phyloP scores from a whole-genome alignment of 2,797 vertebrate genomes.

The Phalanger gymnotis region DNA sequence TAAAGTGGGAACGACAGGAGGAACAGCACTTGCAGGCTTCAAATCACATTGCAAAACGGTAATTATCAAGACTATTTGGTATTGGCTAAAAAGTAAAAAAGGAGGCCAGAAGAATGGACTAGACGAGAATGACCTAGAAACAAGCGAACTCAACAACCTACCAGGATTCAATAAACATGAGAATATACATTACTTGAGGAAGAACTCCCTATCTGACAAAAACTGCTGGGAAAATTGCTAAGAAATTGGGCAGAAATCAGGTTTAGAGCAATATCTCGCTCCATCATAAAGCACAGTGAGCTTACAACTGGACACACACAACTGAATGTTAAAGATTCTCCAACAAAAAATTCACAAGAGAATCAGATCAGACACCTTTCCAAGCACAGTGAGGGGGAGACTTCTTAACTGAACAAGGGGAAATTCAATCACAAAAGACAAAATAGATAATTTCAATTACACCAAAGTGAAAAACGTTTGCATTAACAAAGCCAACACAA shows the following conservation, averaged over 20 bases:
- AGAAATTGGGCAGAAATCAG: background rate
- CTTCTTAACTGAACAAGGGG: background rate
- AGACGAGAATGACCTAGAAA: background rate
- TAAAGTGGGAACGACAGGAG: background rate
- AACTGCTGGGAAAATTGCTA: background rate
- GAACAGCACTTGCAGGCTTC: background rate
- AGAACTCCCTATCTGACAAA: background rate
- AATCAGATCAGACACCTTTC: background rate
- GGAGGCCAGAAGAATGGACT: background rate
- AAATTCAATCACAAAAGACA: background rate
- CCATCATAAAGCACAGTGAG: background rate
- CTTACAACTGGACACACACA: background rate
- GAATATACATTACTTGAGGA: background rate
- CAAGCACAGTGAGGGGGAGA: background rate
- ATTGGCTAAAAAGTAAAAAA: background rate
- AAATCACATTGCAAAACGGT: background rate
- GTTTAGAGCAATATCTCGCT: background rate
- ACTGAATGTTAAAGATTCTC: background rate
- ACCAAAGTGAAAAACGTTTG: background rate
- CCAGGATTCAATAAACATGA: background rate
- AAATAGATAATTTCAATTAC: background rate
- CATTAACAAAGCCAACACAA: background rate
- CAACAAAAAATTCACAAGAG: background rate
- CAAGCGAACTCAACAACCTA: background rate
- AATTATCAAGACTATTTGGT: background rate